Evolutionary conservation across 1,140 invertebrate species (phyloP).

Genomic region (Drosophila bifasciata): DNA sequence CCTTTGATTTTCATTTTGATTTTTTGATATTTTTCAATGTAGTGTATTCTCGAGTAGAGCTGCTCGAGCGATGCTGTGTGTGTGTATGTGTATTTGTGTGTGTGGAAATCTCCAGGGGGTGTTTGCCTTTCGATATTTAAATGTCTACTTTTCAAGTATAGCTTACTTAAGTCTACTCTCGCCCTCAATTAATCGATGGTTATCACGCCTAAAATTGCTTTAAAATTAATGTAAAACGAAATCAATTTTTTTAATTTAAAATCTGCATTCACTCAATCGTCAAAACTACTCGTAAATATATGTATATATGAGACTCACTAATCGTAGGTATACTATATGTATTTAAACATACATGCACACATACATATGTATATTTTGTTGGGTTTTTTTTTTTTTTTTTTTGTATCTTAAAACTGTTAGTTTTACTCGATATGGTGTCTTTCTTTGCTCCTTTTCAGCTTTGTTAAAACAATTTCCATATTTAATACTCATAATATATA

Average conservation of each 20-base stretch:
- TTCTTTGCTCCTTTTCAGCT: conserved; percentile 45
- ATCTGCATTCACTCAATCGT: conserved; percentile 42
- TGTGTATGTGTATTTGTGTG: conserved; percentile 7
- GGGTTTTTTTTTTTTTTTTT: not conserved
- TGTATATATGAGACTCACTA: conserved; percentile 29
- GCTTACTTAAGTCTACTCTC: conserved; percentile 39
- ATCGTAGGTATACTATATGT: conserved; percentile 1
- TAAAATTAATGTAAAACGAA: conserved; percentile 45
- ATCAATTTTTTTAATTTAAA: conserved; percentile 38
- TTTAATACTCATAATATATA: conserved; percentile 9
- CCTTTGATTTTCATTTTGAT: conserved; percentile 33
- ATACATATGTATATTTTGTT: no score
- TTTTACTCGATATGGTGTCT: conserved; percentile 67
- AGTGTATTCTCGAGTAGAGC: conserved; percentile 3
- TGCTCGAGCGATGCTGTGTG: not conserved
- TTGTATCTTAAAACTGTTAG: conserved; percentile 35
- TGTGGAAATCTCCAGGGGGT: conserved; percentile 43
- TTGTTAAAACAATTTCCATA: conserved; percentile 44
- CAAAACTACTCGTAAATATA: conserved; percentile 21
- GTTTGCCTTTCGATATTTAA: conserved; percentile 38
- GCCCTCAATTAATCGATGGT: conserved; percentile 46
- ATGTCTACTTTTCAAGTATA: conserved; percentile 74
- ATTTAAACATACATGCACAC: no score
- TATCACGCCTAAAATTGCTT: conserved; percentile 72
- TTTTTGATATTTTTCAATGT: conserved; percentile 22